phyloP scores from a whole-genome alignment of 2,888 invertebrate genomes.

The Polyploca ridens region DNA sequence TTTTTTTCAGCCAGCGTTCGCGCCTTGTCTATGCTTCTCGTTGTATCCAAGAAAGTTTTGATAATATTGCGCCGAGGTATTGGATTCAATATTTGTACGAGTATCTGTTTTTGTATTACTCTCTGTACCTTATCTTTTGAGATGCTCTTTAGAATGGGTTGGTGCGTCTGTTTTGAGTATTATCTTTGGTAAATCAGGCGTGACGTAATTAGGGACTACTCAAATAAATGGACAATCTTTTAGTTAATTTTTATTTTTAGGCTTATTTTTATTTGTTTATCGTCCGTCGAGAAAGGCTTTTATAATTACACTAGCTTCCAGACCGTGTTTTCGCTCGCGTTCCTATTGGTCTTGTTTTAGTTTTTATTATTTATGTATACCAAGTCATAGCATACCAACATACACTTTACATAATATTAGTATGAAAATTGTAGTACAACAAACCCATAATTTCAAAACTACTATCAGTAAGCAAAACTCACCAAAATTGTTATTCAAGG shows the following conservation, averaged over 20 bases:
- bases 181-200: neutral
- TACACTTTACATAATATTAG: too few relatives aligned
- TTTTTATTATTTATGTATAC: too few relatives aligned
- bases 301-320: too few relatives aligned
- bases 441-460: neutral
- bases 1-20: conserved; percentile 33
- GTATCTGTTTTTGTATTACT: neutral
- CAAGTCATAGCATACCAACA: too few relatives aligned
- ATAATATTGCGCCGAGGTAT: neutral
- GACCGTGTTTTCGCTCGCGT: too few relatives aligned
- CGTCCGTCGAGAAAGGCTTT: too few relatives aligned
- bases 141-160: neutral
- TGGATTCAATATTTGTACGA: neutral
- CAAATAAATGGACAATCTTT: too few relatives aligned
- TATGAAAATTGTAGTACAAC: too few relatives aligned
- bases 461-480: neutral
- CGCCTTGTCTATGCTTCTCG: conserved; percentile 16
- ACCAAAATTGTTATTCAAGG: conserved; percentile 4
- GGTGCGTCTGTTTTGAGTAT: neutral
- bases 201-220: neutral
- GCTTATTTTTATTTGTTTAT: too few relatives aligned
- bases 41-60: neutral
- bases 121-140: neutral
- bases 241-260: too few relatives aligned
- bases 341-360: too few relatives aligned